These are phyloP conservation scores for Oeneis ivallda DNA, from an alignment of 2,888 invertebrate species.

Conservation along the genomic window DNA sequence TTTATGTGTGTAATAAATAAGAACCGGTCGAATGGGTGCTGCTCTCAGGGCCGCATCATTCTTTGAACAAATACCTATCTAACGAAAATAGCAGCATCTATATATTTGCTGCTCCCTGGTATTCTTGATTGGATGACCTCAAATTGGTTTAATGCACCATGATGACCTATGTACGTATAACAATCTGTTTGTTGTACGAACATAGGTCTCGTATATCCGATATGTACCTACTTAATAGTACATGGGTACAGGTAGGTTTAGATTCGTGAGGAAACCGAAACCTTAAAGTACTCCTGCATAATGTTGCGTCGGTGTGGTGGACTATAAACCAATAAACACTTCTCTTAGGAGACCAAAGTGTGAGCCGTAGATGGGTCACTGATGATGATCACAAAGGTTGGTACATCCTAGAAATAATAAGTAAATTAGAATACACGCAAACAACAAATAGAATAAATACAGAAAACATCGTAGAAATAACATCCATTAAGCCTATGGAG, in stretches of 20 bases:
- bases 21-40: constrained; percentile 26
- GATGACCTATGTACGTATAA: neutral
- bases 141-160: constrained; percentile 9
- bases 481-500: constrained; percentile 52
- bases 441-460: neutral
- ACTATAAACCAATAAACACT: too few relatives aligned
- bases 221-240: too few relatives aligned
- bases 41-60: neutral
- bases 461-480: constrained; percentile 7
- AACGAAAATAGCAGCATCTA: constrained; percentile 8
- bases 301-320: too few relatives aligned
- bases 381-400: neutral
- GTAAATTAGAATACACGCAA: constrained; percentile 10
- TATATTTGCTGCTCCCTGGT: neutral
- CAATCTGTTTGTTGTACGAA: too few relatives aligned
- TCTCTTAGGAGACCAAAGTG: too few relatives aligned
- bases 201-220: too few relatives aligned
- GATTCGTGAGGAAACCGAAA: too few relatives aligned
- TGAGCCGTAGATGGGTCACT: too few relatives aligned
- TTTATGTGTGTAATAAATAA: constrained; percentile 35
- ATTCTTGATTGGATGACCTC: neutral
- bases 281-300: too few relatives aligned
- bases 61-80: constrained; percentile 11
- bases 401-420: neutral
- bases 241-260: too few relatives aligned